Evolutionary conservation across 1,140 invertebrate genomes (phyloP), one percentile per base, ranked within the genome.

Genomic region (Bombyx mandarina): DNA sequence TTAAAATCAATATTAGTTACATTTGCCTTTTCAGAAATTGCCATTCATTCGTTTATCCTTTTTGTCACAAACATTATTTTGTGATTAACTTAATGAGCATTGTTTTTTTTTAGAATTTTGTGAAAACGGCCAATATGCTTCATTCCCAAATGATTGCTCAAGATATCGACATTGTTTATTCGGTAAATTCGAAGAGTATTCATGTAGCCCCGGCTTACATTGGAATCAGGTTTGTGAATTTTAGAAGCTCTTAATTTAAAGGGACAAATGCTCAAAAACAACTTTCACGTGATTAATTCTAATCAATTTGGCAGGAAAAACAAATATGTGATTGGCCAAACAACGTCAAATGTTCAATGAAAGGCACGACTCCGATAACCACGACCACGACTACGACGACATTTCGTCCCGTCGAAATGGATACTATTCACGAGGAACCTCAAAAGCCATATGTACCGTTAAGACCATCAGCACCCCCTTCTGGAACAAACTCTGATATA

Each of bases 271-370:
- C 26, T 35, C 26, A 35, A 35, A 35, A 35, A 3, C 4, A 35
- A 35, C 2, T 35, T 3, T 35, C 26, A 35, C 26, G 26, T 35
- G 4, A 47, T 12, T 12, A 18, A n/a, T 18, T 49, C 7, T 12
- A n/a, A 49, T 49, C 0, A 18, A 49, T 4, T 3, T 49, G 10
- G 8, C 56, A 86, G 83, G 80, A 86, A 6, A 86, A 86, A 58
- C 89, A 89, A 64, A 91, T 92, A 52, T 96, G 95, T 67, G 94
- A 96, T 64, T 96, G 94, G 94, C 94, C 94, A 1, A 73, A 77
- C 6, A 89, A 88, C n/a, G 93, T 93, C 0, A 90, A 92, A 9
- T 96, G 95, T 70, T 78, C 88, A 44, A 61, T 69, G 6, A 71
- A 73, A 52, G 61, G 62, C 12, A 62, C 56, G 4, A 52, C 67